Base-by-base conservation (phyloP, 2,113 vertebrate genomes). In the Chlorodrepanis virens region DNA sequence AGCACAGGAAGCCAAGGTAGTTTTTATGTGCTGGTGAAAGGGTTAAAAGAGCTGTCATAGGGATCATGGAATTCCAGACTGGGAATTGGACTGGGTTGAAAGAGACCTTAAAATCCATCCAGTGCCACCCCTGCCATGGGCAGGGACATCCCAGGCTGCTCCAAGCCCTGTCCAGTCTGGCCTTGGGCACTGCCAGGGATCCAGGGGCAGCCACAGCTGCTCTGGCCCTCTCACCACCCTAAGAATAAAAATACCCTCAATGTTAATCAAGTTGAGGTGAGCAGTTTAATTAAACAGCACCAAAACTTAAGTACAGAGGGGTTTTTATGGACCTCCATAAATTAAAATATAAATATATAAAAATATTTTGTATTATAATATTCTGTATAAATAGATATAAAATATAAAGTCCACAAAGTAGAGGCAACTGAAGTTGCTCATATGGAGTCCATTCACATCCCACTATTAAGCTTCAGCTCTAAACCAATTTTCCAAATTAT, bases 401-500 rank as follows among this genome's bases (percentile, higher is more conserved):
- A 68, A 45, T 47, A 29, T 29, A 31, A 50, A 47, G 10, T n/a
- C 31, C 14, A 45, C 37, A 31, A 68, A 67, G 29, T 14, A 56
- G 20, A 76, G 52, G n/a, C 2, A 4, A 25, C 61, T 82, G 70
- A 82, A 69, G 74, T 50, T 39, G 35, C 50, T 68, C 19, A 50
- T 78, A 28, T 28, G 63, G 60, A 67, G 14, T 83, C 50, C 25
- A 4, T 69, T 35, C 40, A 57, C 77, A 79, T 83, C 59, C 47
- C 9, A 4, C 54, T 50, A 45, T 85, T 76, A 52, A 76, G 49
- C 37, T 83, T 69, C 53, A 65, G 53, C 29, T 29, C 69, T 87
- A 80, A 91, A 72, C 84, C 74, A 54, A 67, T 94, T 93, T 96
- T 93, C 76, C 80, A 57, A 90, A 85, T 96, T 72, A 67, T 87